A percentile compares a stretch with the other conserved stretches of the same genome.
Evolutionary conservation across 2,888 invertebrate species (phyloP).

Genomic region (Hirtodrosophila trivittata): DNA sequence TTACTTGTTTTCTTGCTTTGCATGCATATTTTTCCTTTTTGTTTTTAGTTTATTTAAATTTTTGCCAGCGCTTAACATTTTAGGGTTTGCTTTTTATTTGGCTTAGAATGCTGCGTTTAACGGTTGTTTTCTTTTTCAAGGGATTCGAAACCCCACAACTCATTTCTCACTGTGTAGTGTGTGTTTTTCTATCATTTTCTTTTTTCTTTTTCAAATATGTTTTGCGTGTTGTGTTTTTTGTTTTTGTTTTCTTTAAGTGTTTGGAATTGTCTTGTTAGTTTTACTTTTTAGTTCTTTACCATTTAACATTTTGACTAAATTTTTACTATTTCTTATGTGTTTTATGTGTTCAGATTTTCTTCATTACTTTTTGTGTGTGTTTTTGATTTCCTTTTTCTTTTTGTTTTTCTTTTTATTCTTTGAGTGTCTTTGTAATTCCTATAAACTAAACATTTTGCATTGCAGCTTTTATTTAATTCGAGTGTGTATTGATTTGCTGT

Average conservation of each 20-base stretch:
- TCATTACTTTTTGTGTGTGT: slow-evolving; percentile 37
- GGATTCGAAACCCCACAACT: slow-evolving; percentile 47
- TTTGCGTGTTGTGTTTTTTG: slow-evolving; percentile 25
- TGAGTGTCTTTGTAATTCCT: slow-evolving; percentile 60
- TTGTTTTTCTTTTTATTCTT: slow-evolving; percentile 45
- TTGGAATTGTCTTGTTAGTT: slow-evolving; percentile 44
- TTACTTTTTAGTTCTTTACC: slow-evolving; percentile 53
- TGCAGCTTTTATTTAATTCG: slow-evolving; percentile 55
- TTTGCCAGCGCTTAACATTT: slow-evolving; percentile 46
- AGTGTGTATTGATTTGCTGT: slow-evolving; percentile 43
- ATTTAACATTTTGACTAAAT: slow-evolving; percentile 72
- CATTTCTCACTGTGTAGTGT: slow-evolving; percentile 33
- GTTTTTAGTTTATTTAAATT: slow-evolving; percentile 50
- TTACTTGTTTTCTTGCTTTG: slow-evolving; percentile 28
- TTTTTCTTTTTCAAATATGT: too few relatives aligned
- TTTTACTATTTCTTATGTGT: slow-evolving; percentile 62
- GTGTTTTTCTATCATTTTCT: slow-evolving; percentile 45
- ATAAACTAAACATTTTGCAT: slow-evolving; percentile 72
- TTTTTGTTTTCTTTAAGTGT: slow-evolving; percentile 41
- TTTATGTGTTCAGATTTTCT: slow-evolving; percentile 23
- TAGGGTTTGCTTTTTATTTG: slow-evolving; percentile 47
- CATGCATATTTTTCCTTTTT: slow-evolving; percentile 18
- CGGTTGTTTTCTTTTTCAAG: slow-evolving; percentile 15
- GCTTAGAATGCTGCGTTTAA: slow-evolving; percentile 48
- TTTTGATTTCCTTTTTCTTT: slow-evolving; percentile 52